phyloP scores from a whole-genome alignment of 2,888 invertebrate species.

The Hirtodrosophila cameraria region DNA sequence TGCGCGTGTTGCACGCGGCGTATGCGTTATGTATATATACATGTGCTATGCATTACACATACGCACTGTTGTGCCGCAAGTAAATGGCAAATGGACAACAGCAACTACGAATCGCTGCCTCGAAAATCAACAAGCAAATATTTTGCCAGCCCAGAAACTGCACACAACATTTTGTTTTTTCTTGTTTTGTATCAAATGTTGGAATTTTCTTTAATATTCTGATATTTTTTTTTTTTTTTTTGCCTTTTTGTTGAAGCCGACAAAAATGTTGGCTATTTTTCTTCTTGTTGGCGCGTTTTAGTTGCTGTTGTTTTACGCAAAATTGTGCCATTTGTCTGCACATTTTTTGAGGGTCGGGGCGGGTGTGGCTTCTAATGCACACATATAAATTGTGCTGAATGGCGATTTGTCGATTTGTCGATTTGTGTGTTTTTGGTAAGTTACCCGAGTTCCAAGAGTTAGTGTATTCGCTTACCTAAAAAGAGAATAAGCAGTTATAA shows the following conservation, averaged over 20 bases:
- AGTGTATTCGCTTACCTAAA: slow-evolving; percentile 49
- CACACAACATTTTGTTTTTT: slow-evolving; percentile 33
- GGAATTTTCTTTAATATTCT: slow-evolving; percentile 43
- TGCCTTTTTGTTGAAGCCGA: slow-evolving; percentile 9
- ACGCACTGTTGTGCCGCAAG: slow-evolving; percentile 56
- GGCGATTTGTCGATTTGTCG: slow-evolving; percentile 11
- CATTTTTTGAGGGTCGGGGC: no score
- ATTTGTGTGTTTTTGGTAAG: slow-evolving; percentile 10
- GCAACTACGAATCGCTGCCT: slow-evolving; percentile 14
- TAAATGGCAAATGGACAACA: neutral
- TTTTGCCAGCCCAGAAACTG: slow-evolving; percentile 41
- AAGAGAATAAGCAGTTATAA: slow-evolving; percentile 23
- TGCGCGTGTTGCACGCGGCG: slow-evolving; percentile 74
- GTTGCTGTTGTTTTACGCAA: slow-evolving; percentile 24
- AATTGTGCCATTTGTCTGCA: slow-evolving; percentile 50
- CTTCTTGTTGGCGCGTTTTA: slow-evolving; percentile 22
- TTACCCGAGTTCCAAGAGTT: slow-evolving; percentile 5
- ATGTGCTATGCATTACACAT: slow-evolving; percentile 54
- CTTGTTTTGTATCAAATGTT: slow-evolving; percentile 49
- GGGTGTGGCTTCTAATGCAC: slow-evolving; percentile 18
- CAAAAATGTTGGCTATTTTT: slow-evolving; percentile 53
- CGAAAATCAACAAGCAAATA: slow-evolving; percentile 65
- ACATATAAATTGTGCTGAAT: slow-evolving; percentile 32
- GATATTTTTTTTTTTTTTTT: slow-evolving; percentile 3
- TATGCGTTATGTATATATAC: slow-evolving; percentile 55